phyloP scores from a whole-genome alignment of 2,797 vertebrate species.

The Lophius americanus region DNA sequence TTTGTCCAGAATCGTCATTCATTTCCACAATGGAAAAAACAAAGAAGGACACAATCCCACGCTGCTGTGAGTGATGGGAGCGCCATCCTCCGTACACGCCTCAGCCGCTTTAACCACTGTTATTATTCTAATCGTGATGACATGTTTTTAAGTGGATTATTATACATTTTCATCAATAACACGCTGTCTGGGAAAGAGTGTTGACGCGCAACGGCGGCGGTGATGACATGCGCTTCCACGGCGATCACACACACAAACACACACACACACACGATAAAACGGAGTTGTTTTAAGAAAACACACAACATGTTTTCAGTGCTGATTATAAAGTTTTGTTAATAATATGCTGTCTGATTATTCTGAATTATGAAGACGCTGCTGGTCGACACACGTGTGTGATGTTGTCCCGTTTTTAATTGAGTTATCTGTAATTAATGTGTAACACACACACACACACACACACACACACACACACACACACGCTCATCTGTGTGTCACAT shows the following conservation, averaged over 20 bases:
- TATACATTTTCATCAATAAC: slow-evolving; percentile 81
- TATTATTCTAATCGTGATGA: slow-evolving; percentile 81
- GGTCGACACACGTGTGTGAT: slow-evolving; percentile 45
- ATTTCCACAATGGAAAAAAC: not conserved
- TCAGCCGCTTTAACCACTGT: slow-evolving; percentile 75
- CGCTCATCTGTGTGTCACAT: not conserved
- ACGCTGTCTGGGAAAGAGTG: slow-evolving; percentile 65
- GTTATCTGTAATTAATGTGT: slow-evolving; percentile 71
- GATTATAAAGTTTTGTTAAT: slow-evolving; percentile 75
- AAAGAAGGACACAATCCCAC: slow-evolving; percentile 45
- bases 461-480: slow-evolving; percentile 12
- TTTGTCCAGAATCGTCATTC: no score
- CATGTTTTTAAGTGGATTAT: slow-evolving; percentile 82
- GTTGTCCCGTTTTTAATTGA: slow-evolving; percentile 74
- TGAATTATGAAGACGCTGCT: slow-evolving; percentile 35
- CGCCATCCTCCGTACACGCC: slow-evolving; percentile 58
- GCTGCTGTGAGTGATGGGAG: slow-evolving; percentile 51
- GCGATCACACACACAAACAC: slow-evolving; percentile 25
- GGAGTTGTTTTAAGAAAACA: slow-evolving; percentile 13
- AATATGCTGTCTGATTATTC: slow-evolving; percentile 68
- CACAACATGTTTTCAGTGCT: slow-evolving; percentile 64
- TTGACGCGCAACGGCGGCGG: slow-evolving; percentile 41
- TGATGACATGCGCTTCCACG: slow-evolving; percentile 6
- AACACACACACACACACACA: slow-evolving; percentile 58
- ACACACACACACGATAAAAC: slow-evolving; percentile 6